A percentile compares a stretch with the other conserved stretches of the same genome.
Conservation (phyloP, 2,113 vertebrate genomes). For the Prietella phreatophila region DNA sequence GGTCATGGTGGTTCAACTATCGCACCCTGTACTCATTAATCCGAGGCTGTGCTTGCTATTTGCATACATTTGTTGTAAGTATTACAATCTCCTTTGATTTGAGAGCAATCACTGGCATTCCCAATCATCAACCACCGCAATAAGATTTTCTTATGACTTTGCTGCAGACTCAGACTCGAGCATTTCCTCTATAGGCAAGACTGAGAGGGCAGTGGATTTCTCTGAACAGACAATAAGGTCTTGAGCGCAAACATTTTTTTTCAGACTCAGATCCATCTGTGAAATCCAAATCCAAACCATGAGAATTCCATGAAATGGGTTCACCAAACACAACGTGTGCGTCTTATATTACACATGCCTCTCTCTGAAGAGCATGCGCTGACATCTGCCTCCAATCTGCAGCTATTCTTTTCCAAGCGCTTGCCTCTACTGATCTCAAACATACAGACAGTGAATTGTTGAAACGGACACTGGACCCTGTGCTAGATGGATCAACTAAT, state of each 20-base stretch:
- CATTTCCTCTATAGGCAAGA: background rate
- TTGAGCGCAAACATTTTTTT: background rate
- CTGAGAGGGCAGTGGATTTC: background rate
- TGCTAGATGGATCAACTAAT: background rate
- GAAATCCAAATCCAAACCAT: background rate
- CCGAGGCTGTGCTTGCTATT: slow-evolving; percentile 23
- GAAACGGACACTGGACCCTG: slow-evolving; percentile 24
- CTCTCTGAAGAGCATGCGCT: slow-evolving; percentile 13
- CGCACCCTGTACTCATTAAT: slow-evolving; percentile 28
- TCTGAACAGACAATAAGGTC: background rate
- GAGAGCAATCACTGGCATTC: slow-evolving; percentile 38
- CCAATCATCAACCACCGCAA: slow-evolving; percentile 36
- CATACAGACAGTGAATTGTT: slow-evolving; percentile 27
- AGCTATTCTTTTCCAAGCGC: slow-evolving; percentile 21
- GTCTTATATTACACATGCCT: slow-evolving; percentile 1
- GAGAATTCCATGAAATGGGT: background rate
- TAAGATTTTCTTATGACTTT: background rate
- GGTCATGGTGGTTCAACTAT: slow-evolving; percentile 10
- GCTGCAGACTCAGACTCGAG: background rate
- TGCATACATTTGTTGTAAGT: slow-evolving; percentile 32
- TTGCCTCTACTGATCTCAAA: background rate
- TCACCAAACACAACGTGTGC: slow-evolving; percentile 1
- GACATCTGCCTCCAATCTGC: slow-evolving; percentile 34
- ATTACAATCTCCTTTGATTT: slow-evolving; percentile 47
- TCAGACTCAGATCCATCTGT: background rate